A percentile compares a stretch with the other conserved stretches of the same genome.
phyloP scores from a whole-genome alignment of 30 jellyfish, hydroid and myxozoan genomes.

The Hydra vulgaris region DNA sequence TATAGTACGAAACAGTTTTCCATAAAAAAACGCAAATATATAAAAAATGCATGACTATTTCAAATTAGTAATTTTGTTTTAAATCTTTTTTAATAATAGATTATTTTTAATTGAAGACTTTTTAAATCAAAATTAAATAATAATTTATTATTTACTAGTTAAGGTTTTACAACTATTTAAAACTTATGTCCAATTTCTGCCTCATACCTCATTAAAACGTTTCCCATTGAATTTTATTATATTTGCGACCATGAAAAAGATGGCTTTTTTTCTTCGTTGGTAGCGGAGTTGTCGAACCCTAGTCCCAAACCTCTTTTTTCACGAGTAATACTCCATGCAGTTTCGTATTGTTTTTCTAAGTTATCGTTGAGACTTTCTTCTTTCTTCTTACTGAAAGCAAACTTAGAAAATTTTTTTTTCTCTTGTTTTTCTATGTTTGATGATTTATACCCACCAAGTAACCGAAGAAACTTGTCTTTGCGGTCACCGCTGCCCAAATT shows the following conservation, averaged over 20 bases:
- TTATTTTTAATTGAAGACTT: too few relatives aligned
- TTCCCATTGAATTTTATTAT: too few relatives aligned
- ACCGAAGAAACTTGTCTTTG: slow-evolving; percentile 21
- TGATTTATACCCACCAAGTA: slow-evolving; percentile 26
- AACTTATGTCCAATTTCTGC: too few relatives aligned
- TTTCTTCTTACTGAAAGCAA: slow-evolving; percentile 16
- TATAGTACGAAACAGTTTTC: too few relatives aligned
- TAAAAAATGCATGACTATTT: too few relatives aligned
- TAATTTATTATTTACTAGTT: too few relatives aligned
- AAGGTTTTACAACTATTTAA: too few relatives aligned
- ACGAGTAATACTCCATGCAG: slow-evolving; percentile 49
- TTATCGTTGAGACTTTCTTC: slow-evolving; percentile 32
- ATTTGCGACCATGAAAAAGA: not conserved
- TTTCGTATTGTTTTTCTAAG: slow-evolving; percentile 47
- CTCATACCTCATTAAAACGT: too few relatives aligned
- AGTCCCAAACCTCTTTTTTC: slow-evolving; percentile 52
- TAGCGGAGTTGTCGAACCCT: slow-evolving; percentile 43
- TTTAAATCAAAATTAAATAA: too few relatives aligned
- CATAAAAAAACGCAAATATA: too few relatives aligned
- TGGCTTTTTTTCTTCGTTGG: slow-evolving; percentile 19
- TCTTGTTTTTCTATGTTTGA: slow-evolving; percentile 8
- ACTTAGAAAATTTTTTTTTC: not conserved
- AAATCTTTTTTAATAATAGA: too few relatives aligned
- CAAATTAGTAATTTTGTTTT: too few relatives aligned
- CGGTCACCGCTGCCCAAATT: slow-evolving; percentile 35